phyloP scores from a whole-genome alignment of 92 coral and sea anemone species.

The Pocillopora meandrina region DNA sequence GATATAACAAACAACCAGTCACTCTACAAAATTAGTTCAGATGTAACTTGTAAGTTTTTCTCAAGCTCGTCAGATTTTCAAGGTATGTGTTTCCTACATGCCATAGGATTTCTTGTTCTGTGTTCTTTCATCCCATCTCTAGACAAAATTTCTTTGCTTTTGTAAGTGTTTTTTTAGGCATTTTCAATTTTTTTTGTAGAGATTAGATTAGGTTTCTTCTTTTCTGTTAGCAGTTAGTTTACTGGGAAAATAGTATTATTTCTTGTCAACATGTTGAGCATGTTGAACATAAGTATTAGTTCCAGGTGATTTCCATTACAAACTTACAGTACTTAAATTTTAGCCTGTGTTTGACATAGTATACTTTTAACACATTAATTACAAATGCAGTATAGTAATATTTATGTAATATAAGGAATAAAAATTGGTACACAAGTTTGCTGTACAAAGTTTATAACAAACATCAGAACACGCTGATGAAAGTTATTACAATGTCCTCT shows the following conservation, averaged over 20 bases:
- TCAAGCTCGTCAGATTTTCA: not conserved
- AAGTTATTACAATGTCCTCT: no score
- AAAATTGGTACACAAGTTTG: not conserved
- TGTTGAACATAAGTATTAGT: not conserved
- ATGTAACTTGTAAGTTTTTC: no score
- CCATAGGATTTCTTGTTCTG: not conserved
- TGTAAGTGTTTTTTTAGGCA: not conserved
- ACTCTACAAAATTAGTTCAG: no score
- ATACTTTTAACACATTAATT: slow-evolving; percentile 10
- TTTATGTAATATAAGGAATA: slow-evolving; percentile 13
- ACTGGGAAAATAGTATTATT: no score
- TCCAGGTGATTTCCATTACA: not conserved
- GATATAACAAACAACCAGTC: not conserved
- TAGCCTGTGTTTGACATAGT: not conserved
- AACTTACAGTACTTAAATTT: not conserved
- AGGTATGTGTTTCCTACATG: no score
- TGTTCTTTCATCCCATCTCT: no score
- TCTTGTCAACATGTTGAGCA: no score
- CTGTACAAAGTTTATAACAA: not conserved
- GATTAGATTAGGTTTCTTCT: not conserved
- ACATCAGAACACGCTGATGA: no score
- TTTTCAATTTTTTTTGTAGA: not conserved
- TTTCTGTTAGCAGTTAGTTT: not conserved
- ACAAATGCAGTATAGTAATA: slow-evolving; percentile 4
- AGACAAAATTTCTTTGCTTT: not conserved